Conservation (phyloP, 2,888 invertebrate genomes). For the Cartodere bifasciata region DNA sequence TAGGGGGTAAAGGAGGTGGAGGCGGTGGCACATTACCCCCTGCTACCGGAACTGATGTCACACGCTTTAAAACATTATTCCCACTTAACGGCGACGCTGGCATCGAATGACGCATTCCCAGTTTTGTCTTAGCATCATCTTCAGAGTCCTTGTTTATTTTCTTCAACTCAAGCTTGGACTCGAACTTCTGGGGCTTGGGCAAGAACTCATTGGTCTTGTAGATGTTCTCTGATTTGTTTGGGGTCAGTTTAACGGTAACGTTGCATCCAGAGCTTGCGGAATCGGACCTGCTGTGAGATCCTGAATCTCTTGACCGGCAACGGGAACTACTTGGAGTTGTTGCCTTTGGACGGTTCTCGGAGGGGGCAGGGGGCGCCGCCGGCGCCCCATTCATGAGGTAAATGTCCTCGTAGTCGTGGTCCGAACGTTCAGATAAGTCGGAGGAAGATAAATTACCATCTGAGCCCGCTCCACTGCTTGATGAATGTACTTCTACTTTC, state of each 20-base stretch:
- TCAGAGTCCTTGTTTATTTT: constrained; percentile 23
- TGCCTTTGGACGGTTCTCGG: constrained; percentile 14
- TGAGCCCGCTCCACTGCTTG: constrained; percentile 50
- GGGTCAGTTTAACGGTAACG: constrained; percentile 29
- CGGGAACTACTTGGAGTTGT: constrained; percentile 17
- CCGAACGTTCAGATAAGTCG: constrained; percentile 40
- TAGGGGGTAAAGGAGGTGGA: no score
- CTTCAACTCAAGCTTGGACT: no score
- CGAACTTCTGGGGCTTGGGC: constrained; percentile 31
- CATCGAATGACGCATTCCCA: constrained; percentile 30
- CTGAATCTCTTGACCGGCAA: constrained; percentile 42
- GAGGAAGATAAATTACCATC: constrained; percentile 50
- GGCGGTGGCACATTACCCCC: constrained; percentile 40
- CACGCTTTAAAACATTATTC: constrained; percentile 36
- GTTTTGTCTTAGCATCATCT: constrained; percentile 28
- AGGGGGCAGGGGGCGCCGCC: constrained; percentile 1
- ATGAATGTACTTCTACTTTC: constrained; percentile 79
- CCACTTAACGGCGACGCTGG: constrained; percentile 18
- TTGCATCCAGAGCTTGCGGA: constrained; percentile 34
- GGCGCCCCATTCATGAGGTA: constrained; percentile 42
- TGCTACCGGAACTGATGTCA: constrained; percentile 44
- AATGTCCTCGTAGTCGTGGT: constrained; percentile 74
- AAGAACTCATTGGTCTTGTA: constrained; percentile 29
- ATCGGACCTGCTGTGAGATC: constrained; percentile 61
- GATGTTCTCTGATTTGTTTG: constrained; percentile 15